These are phyloP conservation scores for Timandra comae DNA, from an alignment of 2,888 invertebrate species.

Conservation along the genomic window DNA sequence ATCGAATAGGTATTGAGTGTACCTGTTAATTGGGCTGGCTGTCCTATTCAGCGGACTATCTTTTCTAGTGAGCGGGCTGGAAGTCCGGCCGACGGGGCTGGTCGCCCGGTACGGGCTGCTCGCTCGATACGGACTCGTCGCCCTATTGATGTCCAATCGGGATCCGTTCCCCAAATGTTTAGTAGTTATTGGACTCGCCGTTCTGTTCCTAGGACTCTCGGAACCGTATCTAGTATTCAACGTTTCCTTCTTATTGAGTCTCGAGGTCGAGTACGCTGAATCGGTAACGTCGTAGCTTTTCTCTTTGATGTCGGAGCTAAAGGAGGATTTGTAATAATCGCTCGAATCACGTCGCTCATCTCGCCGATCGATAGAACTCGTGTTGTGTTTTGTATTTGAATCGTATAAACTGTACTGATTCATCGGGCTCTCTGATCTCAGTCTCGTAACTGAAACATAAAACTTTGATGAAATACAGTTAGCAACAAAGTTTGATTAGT, in stretches of 20 bases:
- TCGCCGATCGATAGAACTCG: slow-evolving; percentile 60
- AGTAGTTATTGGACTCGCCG: slow-evolving; percentile 69
- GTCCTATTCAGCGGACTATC: slow-evolving; percentile 71
- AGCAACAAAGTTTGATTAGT: too few relatives aligned
- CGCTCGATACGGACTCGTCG: slow-evolving; percentile 55
- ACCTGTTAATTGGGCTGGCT: slow-evolving; percentile 75
- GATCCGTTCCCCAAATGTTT: slow-evolving; percentile 73
- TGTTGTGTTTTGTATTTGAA: slow-evolving; percentile 49
- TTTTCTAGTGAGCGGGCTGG: slow-evolving; percentile 75
- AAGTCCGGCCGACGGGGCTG: slow-evolving; percentile 61
- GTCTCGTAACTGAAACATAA: slow-evolving; percentile 63
- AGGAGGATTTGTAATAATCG: slow-evolving; percentile 66
- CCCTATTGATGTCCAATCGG: slow-evolving; percentile 67
- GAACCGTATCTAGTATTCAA: slow-evolving; percentile 56
- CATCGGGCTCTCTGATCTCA: slow-evolving; percentile 68
- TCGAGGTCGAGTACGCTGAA: slow-evolving; percentile 59
- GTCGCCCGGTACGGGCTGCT: slow-evolving; percentile 57
- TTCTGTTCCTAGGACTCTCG: slow-evolving; percentile 64
- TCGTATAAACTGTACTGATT: slow-evolving; percentile 62
- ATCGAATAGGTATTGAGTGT: too few relatives aligned
- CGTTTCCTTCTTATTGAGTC: slow-evolving; percentile 56
- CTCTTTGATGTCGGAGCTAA: slow-evolving; percentile 56
- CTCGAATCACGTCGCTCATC: slow-evolving; percentile 61
- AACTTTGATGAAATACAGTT: too few relatives aligned
- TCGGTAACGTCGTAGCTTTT: slow-evolving; percentile 65